Base-by-base conservation (phyloP, 2,888 invertebrate species). In the Coelopa pilipes region DNA sequence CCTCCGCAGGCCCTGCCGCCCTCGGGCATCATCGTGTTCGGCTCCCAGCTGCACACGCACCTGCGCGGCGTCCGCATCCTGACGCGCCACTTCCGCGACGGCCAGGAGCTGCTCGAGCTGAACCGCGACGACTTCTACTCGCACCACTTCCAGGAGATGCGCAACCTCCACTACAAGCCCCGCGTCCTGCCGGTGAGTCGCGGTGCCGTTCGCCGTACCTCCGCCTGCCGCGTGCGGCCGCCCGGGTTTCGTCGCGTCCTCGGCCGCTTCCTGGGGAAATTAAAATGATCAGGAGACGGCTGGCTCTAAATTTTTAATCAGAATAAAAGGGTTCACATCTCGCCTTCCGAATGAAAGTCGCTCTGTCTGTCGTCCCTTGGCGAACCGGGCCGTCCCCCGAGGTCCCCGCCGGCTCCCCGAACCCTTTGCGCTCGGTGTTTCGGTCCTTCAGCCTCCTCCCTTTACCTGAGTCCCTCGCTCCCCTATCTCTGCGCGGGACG, bases 141-240 rank as follows among this genome's bases (percentile, higher is more conserved):
- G 73, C 95, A 98, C 0, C 98, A 99, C 89, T 99, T 97, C 88
- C 99, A 99, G 88, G 99, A 99, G 89, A 99, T 99, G 81, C 89
- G 98, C 76, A 90, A 93, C 70, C 89, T 99, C 70, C 94, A 94
- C 80, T 89, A 90, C 74, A 93, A 92, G n/a, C 93, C 96, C 0
- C 90, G 89, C 72, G 89, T 99, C 19, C 84, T 96, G 76, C 97
- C 97, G 80, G 97, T 97, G 89, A 89, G 89, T 75, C 34, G 12
- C 34, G 34, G n/a, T n/a, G n/a, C n/a, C n/a, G n/a, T n/a, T n/a
- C n/a, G n/a, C n/a, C n/a, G n/a, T n/a, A n/a, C n/a, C n/a, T n/a
- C n/a, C n/a, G n/a, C n/a, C n/a, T n/a, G n/a, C n/a, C n/a, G n/a
- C n/a, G n/a, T n/a, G n/a, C n/a, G n/a, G n/a, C n/a, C n/a, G n/a